These are phyloP conservation scores for Dinomys branickii DNA, from an alignment of 2,113 vertebrate species.

Conservation along the genomic window DNA sequence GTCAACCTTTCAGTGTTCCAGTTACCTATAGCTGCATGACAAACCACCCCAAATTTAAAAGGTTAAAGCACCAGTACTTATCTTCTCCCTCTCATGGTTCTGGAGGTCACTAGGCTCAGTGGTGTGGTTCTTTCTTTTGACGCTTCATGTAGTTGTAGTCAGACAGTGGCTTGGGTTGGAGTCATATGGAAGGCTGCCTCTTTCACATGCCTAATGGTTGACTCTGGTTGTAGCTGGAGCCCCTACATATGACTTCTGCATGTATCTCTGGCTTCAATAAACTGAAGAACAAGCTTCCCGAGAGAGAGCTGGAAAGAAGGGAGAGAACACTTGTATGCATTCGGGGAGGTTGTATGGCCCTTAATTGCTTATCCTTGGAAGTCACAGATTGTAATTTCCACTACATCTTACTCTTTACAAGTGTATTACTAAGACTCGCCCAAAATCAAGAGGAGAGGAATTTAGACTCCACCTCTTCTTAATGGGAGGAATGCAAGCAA, in stretches of 20 bases:
- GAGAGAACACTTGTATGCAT: background rate
- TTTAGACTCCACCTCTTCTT: slow-evolving; percentile 38
- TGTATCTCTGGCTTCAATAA: background rate
- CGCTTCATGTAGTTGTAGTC: background rate
- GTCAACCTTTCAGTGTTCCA: background rate
- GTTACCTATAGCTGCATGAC: background rate
- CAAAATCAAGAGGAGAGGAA: slow-evolving; percentile 2
- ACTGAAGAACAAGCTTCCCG: slow-evolving; percentile 9
- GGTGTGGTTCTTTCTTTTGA: background rate
- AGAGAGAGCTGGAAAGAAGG: background rate
- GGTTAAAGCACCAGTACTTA: background rate
- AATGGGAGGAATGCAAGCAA: background rate
- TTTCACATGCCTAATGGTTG: background rate
- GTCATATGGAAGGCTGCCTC: background rate
- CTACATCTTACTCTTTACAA: slow-evolving; percentile 46
- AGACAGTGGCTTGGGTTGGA: background rate
- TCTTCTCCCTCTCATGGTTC: background rate
- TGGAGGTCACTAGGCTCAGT: background rate
- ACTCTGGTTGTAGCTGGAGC: background rate
- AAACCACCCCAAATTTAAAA: background rate
- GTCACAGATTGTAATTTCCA: background rate
- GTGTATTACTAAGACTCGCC: background rate
- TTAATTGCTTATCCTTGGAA: slow-evolving; percentile 6
- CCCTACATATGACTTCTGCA: background rate
- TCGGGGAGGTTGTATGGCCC: background rate